Base-by-base conservation (phyloP, 2,888 invertebrate species). In the Xestia ashworthii region DNA sequence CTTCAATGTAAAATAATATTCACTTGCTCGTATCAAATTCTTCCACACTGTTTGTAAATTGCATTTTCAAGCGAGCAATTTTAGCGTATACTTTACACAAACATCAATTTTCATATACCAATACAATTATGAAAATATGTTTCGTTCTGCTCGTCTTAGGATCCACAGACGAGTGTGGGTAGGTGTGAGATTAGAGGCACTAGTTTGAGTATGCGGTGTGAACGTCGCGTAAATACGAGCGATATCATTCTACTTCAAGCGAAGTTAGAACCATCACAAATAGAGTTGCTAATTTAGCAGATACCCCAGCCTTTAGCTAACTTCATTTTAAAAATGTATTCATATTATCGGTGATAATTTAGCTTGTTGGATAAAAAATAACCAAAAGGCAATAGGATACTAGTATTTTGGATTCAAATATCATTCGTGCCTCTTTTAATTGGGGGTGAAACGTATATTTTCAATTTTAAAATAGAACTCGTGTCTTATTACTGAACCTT, bases 121-220 rank as follows among this genome's bases (percentile, higher is more conserved):
- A 84, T 81, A 81, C 60, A 55, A 84, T 84, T 84, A 84, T 84
- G 48, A 67, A 62, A n/a, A 66, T 70, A 60, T 83, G 22, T 64
- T 48, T 76, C 8, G 58, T 64, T 16, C 16, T 44, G 6, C 12
- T 65, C 9, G 48, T 64, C 19, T n/a, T 16, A 53, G 22, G n/a
- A 48, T 50, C 67, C 16, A 5, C 22, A 25, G 16, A 46, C 25
- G 12, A 22, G 19, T 3, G n/a, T 38, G 19, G 8, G 25, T 12
- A 46, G 6, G 5, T 19, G 25, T 46, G 22, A 48, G 46, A 55
- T 55, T 12, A 58, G 14, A 25, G 6, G 25, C 25, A 58, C 58
- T 25, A 53, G 53, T 0, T 53, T 0, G 22, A 22, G 53, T 22
- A 53, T 0, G 9, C 22, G 53, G 22, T 53, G 11, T 53, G 9